Base-by-base conservation (phyloP, 2,888 invertebrate genomes). In the Cosmorhoe ocellata region DNA sequence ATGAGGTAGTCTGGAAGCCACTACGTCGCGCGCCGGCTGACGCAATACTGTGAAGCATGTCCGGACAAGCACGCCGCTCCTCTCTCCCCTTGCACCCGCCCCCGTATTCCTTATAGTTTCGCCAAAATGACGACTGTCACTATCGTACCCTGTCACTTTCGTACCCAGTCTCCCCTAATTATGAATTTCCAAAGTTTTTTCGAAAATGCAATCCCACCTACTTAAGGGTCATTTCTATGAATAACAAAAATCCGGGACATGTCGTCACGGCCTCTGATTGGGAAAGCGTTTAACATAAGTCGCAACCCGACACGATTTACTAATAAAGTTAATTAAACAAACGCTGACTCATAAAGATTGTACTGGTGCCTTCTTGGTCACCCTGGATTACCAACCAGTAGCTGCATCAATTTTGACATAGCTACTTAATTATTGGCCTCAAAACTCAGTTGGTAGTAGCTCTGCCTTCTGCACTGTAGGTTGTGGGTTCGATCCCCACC, bases 251-350 rank as follows among this genome's bases (percentile, higher is more conserved):
- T 56, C 34, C 46, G 54, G 61, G 54, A 41, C 58, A 49, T 40
- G 14, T 18, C 43, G 40, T 51, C 12, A 38, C 22, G 54, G 45
- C 42, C 56, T 44, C 41, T 28, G 57, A 65, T 71, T 69, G 66
- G 67, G 71, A 60, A 72, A 70, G 48, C 30, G 28, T 45, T 72
- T 72, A 63, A 57, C 74, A 72, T 72, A 74, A 65, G 69, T 64
- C 71, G 31, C 38, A 62, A 66, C 69, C 71, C 60, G 70, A 46
- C 69, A 69, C 51, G 54, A 44, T 64, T 66, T 43, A 18, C 38
- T 31, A 47, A 40, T 53, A 53, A 36, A 46, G 40, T 28, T 32
- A n/a, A 53, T 47, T 53, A 40, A 31, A 42, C 30, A 26, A 41
- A 33, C 7, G 48, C 48, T 45, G 53, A 48, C 37, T 53, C 44